A percentile compares a stretch with the other conserved stretches of the same genome.
These are phyloP conservation scores for Pantala flavescens DNA, from an alignment of 1,140 invertebrate species.

Conservation along the genomic window DNA sequence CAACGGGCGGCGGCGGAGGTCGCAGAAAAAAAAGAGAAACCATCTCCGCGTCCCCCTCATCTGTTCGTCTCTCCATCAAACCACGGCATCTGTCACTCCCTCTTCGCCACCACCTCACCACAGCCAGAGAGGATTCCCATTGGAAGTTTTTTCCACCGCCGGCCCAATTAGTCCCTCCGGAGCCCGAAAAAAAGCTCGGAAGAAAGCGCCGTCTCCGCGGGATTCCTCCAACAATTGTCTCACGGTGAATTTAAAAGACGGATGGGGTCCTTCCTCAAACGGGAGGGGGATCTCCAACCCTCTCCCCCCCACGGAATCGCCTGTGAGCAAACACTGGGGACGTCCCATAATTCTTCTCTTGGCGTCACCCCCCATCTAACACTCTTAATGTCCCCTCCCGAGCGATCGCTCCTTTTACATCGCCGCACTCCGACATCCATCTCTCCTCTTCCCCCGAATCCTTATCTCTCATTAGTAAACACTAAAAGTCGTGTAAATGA, in stretches of 20 bases:
- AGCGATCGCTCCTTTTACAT: not conserved
- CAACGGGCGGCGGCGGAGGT: no score
- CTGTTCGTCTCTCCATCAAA: no score
- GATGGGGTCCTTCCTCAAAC: not conserved
- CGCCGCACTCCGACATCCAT: not conserved
- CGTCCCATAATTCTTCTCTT: not conserved
- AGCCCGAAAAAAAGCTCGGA: not conserved
- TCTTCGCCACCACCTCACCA: no score
- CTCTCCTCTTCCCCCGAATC: not conserved
- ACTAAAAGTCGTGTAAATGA: constrained; percentile 2
- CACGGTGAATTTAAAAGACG: constrained; percentile 5
- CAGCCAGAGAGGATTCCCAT: no score
- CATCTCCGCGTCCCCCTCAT: no score
- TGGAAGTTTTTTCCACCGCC: not conserved
- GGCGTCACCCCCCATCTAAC: not conserved
- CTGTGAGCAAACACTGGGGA: not conserved
- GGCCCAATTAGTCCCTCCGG: not conserved
- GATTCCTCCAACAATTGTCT: constrained; percentile 1
- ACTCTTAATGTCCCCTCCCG: not conserved
- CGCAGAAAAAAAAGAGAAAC: no score
- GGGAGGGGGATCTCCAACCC: not conserved
- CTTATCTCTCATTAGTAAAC: constrained; percentile 6
- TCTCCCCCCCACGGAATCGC: not conserved
- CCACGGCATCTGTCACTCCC: no score
- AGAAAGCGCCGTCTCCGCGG: not conserved